These are phyloP conservation scores for Agrochola circellaris DNA, from an alignment of 2,888 invertebrate genomes.

Conservation along the genomic window DNA sequence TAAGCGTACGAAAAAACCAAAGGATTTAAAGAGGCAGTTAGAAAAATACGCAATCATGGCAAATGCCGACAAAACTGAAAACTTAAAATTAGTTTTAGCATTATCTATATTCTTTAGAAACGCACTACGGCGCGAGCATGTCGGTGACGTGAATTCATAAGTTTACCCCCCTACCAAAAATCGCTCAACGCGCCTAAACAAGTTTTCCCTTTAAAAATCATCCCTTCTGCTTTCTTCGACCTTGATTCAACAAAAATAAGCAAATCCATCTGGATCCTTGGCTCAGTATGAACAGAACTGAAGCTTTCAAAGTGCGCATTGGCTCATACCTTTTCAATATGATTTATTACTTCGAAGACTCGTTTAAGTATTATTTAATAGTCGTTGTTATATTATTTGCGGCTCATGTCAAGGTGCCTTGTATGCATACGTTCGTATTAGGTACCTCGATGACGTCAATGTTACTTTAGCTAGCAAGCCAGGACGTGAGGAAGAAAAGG, in stretches of 20 bases:
- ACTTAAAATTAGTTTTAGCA: no score
- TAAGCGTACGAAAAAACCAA: neutral
- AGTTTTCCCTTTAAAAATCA: neutral
- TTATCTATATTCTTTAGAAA: no score
- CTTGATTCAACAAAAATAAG: neutral
- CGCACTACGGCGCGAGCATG: no score
- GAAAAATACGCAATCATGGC: no score
- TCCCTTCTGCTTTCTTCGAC: neutral
- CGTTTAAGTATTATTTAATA: slow-evolving; percentile 54
- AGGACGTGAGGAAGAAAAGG: no score
- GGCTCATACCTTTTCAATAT: slow-evolving; percentile 9
- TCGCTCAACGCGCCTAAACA: no score
- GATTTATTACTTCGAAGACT: slow-evolving; percentile 32
- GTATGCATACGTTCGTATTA: slow-evolving; percentile 12
- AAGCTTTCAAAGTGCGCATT: slow-evolving; percentile 1
- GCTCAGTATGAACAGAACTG: neutral
- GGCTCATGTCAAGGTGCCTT: slow-evolving; percentile 50
- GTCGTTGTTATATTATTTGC: slow-evolving; percentile 41
- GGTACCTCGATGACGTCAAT: slow-evolving; percentile 8
- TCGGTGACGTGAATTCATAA: no score
- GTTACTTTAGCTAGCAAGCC: neutral
- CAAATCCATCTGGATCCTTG: neutral
- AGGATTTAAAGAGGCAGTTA: no score
- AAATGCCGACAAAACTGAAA: no score
- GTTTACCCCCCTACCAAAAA: no score